These are phyloP conservation scores for Imbricaverruca yamaguchii DNA, from an alignment of 2,888 invertebrate genomes.

Conservation along the genomic window DNA sequence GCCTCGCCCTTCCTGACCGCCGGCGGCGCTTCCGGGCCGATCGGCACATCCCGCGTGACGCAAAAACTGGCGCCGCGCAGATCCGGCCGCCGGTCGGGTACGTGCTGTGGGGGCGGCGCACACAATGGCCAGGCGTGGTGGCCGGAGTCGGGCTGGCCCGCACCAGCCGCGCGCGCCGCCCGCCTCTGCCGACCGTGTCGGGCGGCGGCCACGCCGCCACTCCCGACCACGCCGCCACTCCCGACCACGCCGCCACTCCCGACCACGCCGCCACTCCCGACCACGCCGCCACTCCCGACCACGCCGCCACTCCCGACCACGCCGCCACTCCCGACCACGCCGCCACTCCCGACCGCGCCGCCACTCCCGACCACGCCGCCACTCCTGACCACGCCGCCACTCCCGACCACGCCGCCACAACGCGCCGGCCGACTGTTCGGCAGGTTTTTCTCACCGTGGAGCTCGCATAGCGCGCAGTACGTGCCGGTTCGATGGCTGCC, in stretches of 20 bases:
- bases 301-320: no score
- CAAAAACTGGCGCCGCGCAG: neutral
- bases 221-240: no score
- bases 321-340: no score
- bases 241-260: no score
- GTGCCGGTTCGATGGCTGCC: neutral
- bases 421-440: neutral
- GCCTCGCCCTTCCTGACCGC: slow-evolving; percentile 1
- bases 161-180: neutral
- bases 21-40: neutral
- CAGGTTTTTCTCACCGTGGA: neutral
- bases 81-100: neutral
- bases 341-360: neutral
- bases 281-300: no score
- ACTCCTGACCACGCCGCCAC: no score
- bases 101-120: no score
- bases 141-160: neutral
- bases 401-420: no score
- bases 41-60: neutral
- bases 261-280: no score
- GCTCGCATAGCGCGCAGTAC: neutral
- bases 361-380: no score
- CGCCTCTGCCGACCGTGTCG: neutral
- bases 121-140: no score
- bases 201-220: neutral